A percentile compares a stretch with the other conserved stretches of the same genome.
phyloP scores from a whole-genome alignment of 2,888 invertebrate genomes.

The Agrochola lota region DNA sequence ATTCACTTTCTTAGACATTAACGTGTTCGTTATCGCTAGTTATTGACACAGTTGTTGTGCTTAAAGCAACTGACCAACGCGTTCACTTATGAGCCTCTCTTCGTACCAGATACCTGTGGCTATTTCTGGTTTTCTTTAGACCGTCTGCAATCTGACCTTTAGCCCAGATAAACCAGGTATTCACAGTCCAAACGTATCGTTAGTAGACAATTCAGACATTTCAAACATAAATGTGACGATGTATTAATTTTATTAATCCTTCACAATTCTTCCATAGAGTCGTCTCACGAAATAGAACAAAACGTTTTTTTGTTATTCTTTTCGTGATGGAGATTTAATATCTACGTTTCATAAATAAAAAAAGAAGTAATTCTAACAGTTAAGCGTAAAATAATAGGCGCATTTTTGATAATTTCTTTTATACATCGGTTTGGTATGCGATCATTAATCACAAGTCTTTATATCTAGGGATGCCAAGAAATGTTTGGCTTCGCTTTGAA shows the following conservation, averaged over 20 bases:
- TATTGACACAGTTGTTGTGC: neutral
- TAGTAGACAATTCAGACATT: constrained; percentile 27
- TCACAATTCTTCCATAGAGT: constrained; percentile 12
- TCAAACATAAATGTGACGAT: constrained; percentile 5
- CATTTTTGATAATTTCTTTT: constrained; percentile 77
- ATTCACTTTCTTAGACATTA: neutral
- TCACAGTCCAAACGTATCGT: constrained; percentile 23
- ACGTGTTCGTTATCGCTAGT: no score
- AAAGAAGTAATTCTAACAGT: constrained; percentile 64
- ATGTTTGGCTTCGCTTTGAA: neutral
- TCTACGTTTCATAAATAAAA: constrained; percentile 51
- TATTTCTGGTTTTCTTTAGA: constrained; percentile 49
- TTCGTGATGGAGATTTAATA: constrained; percentile 67
- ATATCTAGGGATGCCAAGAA: constrained; percentile 59
- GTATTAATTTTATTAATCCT: constrained; percentile 21
- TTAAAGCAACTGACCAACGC: neutral
- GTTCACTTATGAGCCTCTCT: neutral
- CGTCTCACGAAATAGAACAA: constrained; percentile 37
- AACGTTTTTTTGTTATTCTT: constrained; percentile 34
- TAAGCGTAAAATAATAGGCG: constrained; percentile 83
- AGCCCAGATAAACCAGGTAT: constrained; percentile 28
- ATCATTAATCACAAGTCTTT: constrained; percentile 80
- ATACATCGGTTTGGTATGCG: constrained; percentile 68
- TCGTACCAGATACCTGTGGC: neutral
- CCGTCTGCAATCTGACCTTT: constrained; percentile 40